Conservation (phyloP, 2,888 invertebrate genomes). For the Sepiola atlantica region DNA sequence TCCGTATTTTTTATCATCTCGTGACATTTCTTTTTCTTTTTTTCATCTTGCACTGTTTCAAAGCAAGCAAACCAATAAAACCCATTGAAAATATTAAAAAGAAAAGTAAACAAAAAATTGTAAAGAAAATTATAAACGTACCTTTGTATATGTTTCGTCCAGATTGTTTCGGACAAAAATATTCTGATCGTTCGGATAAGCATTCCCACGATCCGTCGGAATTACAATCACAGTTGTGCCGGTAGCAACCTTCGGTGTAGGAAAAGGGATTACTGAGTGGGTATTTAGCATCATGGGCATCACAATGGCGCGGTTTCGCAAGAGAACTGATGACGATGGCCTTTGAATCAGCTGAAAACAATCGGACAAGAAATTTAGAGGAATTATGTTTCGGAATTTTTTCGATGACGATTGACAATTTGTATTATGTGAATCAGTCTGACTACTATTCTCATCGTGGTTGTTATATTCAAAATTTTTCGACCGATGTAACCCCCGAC, state of each 20-base stretch:
- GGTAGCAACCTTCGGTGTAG: neutral
- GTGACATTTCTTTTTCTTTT: too few species aligned
- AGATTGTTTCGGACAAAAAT: neutral
- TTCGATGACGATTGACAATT: too few species aligned
- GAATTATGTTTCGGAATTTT: too few species aligned
- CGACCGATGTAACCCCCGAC: too few species aligned
- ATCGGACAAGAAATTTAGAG: neutral
- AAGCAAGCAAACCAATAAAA: too few species aligned
- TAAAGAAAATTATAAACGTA: neutral
- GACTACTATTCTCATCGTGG: too few species aligned
- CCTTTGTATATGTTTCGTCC: neutral
- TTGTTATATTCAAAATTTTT: too few species aligned
- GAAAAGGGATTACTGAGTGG: neutral
- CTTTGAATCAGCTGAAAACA: neutral
- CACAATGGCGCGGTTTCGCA: neutral
- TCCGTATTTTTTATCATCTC: too few species aligned
- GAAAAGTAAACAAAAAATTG: too few species aligned
- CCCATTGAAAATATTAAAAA: too few species aligned
- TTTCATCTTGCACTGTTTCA: too few species aligned
- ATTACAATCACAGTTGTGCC: neutral
- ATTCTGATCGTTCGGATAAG: neutral
- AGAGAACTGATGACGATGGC: neutral
- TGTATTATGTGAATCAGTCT: too few species aligned
- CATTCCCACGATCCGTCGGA: neutral
- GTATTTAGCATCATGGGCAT: neutral